Conservation (phyloP, 2,113 vertebrate species). For the Odobenus rosmarus region DNA sequence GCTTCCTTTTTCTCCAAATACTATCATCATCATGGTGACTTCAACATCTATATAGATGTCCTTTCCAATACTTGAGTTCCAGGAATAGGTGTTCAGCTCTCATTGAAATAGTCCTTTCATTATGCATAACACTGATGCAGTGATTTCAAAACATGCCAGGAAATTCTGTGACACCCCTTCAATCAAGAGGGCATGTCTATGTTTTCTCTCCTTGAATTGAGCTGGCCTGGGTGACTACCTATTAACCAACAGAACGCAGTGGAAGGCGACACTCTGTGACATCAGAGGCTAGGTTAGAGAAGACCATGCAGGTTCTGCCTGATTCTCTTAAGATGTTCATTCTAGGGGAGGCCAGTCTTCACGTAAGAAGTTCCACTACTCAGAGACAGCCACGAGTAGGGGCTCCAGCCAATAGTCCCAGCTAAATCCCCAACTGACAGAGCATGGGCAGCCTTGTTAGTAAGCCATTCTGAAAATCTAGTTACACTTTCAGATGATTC, state of each 20-base stretch:
- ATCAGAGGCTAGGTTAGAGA: not conserved
- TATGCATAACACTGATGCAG: not conserved
- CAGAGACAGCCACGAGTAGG: not conserved
- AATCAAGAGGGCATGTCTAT: not conserved
- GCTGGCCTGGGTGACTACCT: not conserved
- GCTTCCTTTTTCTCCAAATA: not conserved
- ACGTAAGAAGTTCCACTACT: not conserved
- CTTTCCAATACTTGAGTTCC: not conserved
- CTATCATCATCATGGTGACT: not conserved
- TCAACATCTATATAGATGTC: not conserved
- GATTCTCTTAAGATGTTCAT: not conserved
- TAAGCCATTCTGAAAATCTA: not conserved
- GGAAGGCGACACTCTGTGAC: not conserved
- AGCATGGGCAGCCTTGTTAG: not conserved
- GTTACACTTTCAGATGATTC: not conserved
- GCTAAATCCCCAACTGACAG: not conserved
- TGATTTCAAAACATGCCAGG: not conserved
- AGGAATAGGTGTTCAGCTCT: not conserved
- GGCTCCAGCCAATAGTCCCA: not conserved
- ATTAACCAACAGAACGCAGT: not conserved
- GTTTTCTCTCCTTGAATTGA: not conserved
- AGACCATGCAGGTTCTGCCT: not conserved
- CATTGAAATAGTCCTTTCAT: not conserved
- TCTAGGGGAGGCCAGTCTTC: not conserved
- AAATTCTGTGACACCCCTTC: not conserved